Evolutionary conservation across 2,113 vertebrate genomes (phyloP), one percentile per base, ranked within the genome.

Genomic region (Calidris pygmaea): DNA sequence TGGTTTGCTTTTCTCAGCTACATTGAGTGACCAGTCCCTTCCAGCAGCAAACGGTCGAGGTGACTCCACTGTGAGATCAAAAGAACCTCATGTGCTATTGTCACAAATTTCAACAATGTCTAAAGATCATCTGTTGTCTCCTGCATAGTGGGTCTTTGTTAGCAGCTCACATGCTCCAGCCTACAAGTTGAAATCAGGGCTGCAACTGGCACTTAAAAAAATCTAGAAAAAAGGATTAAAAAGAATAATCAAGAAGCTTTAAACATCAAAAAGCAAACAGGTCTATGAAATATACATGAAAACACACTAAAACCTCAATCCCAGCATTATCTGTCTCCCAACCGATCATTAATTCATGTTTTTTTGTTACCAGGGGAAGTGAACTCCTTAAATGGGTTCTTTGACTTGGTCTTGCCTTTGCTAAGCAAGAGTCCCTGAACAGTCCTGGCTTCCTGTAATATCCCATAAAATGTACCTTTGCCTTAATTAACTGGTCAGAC

Each of bases 221-320:
- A 11, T 10, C 27, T 29, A 22, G 68, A 34, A 74, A 59, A 62
- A 87, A 34, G 53, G 50, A 85, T 87, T 79, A 52, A 73, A 94
- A 90, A 52, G 80, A 85, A 92, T 89, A 92, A 94, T 94, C 87
- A 94, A 95, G 89, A 89, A 83, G 73, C 80, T 95, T 67, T 72
- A 87, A 68, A 76, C 62, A 87, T 95, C 89, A 93, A 85, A 94
- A 95, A 86, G 92, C 87, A 95, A 95, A 96, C 83, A 92, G 84
- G 35, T 48, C 66, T 35, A 96, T 96, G 92, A 96, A 97, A 96
- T 89, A 97, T 92, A 52, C 70, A 95, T 97, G 87, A 95, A 95
- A 90, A 93, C 87, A 87, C 21, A 16, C 66, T 62, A 65, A 78
- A 89, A 78, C 67, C 88, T 95, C 89, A 59, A 62, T 62, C 50